Percentiles rank a stretch among this genome's conserved stretches.
phyloP scores from a whole-genome alignment of 2,113 vertebrate genomes.

The Cisticola juncidis region DNA sequence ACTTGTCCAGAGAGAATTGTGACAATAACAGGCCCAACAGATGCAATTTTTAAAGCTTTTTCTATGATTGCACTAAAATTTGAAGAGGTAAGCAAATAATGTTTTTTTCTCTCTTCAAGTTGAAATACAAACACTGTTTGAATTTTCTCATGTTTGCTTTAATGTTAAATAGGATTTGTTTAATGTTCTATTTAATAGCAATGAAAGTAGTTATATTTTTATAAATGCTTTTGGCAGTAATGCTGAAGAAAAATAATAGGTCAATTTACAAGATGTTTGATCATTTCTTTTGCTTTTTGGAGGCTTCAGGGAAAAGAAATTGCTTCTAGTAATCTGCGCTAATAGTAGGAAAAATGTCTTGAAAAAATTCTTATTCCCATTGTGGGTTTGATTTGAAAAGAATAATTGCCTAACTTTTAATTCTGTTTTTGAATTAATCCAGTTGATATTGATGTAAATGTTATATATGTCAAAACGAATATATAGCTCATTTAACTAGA shows the following conservation, averaged over 20 bases:
- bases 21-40: slow-evolving; percentile 91
- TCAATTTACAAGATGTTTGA: slow-evolving; percentile 64
- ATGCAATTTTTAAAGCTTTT: slow-evolving; percentile 92
- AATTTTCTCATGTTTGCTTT: slow-evolving; percentile 59
- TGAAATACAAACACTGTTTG: slow-evolving; percentile 23
- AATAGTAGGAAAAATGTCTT: slow-evolving; percentile 52
- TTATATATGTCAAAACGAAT: not conserved
- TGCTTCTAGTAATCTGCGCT: slow-evolving; percentile 50
- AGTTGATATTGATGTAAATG: not conserved
- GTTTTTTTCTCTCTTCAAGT: not conserved
- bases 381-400: slow-evolving; percentile 46
- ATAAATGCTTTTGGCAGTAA: slow-evolving; percentile 53
- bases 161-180: slow-evolving; percentile 55
- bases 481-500: not conserved
- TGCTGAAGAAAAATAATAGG: slow-evolving; percentile 50
- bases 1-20: slow-evolving; percentile 93
- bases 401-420: slow-evolving; percentile 49
- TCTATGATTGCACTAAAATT: slow-evolving; percentile 95
- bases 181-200: slow-evolving; percentile 57
- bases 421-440: not conserved
- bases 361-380: slow-evolving; percentile 53
- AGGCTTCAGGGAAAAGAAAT: slow-evolving; percentile 59
- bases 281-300: slow-evolving; percentile 60
- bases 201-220: slow-evolving; percentile 47
- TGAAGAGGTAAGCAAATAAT: slow-evolving; percentile 83